Evolutionary conservation across 1,140 invertebrate genomes (phyloP).

Genomic region (Phortica variegata): DNA sequence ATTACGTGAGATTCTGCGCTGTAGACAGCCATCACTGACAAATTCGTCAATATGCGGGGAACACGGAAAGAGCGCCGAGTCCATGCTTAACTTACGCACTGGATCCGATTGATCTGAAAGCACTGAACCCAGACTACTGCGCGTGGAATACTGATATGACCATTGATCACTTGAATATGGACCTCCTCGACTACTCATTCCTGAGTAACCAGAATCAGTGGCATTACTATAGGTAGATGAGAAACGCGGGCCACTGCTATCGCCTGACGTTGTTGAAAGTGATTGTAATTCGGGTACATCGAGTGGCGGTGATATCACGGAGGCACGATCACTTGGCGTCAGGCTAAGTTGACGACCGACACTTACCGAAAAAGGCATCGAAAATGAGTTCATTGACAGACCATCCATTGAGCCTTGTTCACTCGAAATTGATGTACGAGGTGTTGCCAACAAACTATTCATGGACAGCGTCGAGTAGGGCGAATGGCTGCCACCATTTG

Average conservation of each 20-base stretch:
- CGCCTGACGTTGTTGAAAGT: conserved; percentile 27
- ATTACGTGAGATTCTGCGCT: conserved; percentile 54
- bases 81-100: conserved; percentile 47
- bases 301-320: conserved; percentile 26
- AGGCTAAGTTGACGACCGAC: conserved; percentile 44
- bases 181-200: conserved; percentile 32
- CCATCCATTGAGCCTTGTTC: conserved; percentile 50
- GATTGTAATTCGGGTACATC: conserved; percentile 43
- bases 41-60: conserved; percentile 39
- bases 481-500: conserved; percentile 26
- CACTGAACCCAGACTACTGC: conserved; percentile 53
- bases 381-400: conserved; percentile 52
- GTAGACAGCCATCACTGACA: conserved; percentile 48
- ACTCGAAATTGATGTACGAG: conserved; percentile 48
- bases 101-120: conserved; percentile 45
- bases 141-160: conserved; percentile 54
- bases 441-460: conserved; percentile 35
- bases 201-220: conserved; percentile 53
- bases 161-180: conserved; percentile 39
- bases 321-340: conserved; percentile 18
- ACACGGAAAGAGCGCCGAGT: conserved; percentile 37
- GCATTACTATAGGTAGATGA: conserved; percentile 51
- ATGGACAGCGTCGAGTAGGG: conserved; percentile 53
- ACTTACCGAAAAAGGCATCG: conserved; percentile 47
- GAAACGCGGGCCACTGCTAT: conserved; percentile 37